phyloP scores from a whole-genome alignment of 2,888 invertebrate genomes.

The Lithophane ornitopus region DNA sequence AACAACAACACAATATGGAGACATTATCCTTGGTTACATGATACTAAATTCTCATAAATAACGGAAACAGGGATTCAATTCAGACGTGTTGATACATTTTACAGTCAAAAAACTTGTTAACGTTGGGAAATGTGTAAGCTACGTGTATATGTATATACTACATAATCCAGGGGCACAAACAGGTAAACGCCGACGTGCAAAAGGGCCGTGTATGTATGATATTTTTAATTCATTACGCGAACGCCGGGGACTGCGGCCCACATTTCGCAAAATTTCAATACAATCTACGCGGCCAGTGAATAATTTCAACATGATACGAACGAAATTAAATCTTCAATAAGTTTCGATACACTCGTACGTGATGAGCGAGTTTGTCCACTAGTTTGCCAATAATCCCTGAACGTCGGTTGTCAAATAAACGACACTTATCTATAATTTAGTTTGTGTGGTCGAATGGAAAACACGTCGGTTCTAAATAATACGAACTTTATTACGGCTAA shows the following conservation, averaged over 20 bases:
- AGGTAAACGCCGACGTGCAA: conserved; percentile 25
- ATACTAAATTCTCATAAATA: conserved; percentile 8
- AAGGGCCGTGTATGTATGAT: conserved; percentile 25
- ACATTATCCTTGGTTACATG: not conserved
- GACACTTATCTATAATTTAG: conserved; percentile 48
- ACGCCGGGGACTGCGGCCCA: not conserved
- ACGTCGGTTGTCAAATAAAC: conserved; percentile 49
- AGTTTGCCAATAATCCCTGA: conserved; percentile 41
- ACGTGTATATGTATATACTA: not conserved
- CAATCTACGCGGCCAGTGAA: conserved; percentile 16
- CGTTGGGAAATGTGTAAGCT: conserved; percentile 17
- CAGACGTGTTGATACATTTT: conserved; percentile 24
- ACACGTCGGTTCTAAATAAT: conserved; percentile 15
- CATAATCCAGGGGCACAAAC: conserved; percentile 17
- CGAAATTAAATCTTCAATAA: conserved; percentile 27
- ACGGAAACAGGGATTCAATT: conserved; percentile 19
- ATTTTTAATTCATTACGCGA: conserved; percentile 45
- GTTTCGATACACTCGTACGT: conserved; percentile 28
- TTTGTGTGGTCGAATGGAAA: conserved; percentile 23
- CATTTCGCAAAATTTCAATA: conserved; percentile 42
- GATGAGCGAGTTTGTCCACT: conserved; percentile 28
- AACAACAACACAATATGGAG: not conserved
- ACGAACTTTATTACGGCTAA: conserved; percentile 28
- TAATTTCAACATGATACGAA: conserved; percentile 21
- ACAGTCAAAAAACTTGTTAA: conserved; percentile 20